These are phyloP conservation scores for Gryllus bimaculatus DNA, from an alignment of 1,140 invertebrate genomes.

Conservation along the genomic window DNA sequence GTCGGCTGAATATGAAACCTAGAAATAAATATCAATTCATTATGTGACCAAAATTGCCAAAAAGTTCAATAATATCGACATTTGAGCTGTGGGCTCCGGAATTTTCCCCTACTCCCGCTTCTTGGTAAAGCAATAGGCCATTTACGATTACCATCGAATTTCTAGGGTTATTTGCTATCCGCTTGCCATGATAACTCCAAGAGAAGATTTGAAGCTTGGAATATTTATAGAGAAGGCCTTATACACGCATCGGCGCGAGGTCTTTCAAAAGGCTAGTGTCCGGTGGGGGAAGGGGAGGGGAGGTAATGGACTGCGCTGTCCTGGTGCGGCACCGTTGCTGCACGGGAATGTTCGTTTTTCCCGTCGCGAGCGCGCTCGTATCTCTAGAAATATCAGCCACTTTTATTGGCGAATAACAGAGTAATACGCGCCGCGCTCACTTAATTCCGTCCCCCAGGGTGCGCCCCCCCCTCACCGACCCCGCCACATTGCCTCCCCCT, in stretches of 20 bases:
- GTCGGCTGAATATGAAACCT: too few species aligned
- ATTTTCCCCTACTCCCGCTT: too few species aligned
- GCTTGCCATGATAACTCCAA: not conserved
- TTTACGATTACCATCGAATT: too few species aligned
- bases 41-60: too few species aligned
- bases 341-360: not conserved
- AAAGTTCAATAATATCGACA: too few species aligned
- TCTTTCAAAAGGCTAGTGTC: not conserved
- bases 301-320: not conserved
- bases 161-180: too few species aligned
- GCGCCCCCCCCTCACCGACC: not conserved
- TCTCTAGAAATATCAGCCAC: conserved; percentile 13
- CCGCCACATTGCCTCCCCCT: too few species aligned
- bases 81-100: too few species aligned
- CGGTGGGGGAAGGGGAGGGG: not conserved
- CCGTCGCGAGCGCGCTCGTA: not conserved
- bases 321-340: not conserved
- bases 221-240: not conserved
- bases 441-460: conserved; percentile 14
- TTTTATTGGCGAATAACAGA: conserved; percentile 23
- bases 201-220: not conserved
- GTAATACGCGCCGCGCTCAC: conserved; percentile 18
- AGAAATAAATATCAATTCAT: too few species aligned
- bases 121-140: too few species aligned
- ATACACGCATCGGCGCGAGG: too few species aligned